Percentiles rank a stretch among this genome's conserved stretches.
Conservation (phyloP, 2,113 vertebrate species). For the Hemiscyllium ocellatum region DNA sequence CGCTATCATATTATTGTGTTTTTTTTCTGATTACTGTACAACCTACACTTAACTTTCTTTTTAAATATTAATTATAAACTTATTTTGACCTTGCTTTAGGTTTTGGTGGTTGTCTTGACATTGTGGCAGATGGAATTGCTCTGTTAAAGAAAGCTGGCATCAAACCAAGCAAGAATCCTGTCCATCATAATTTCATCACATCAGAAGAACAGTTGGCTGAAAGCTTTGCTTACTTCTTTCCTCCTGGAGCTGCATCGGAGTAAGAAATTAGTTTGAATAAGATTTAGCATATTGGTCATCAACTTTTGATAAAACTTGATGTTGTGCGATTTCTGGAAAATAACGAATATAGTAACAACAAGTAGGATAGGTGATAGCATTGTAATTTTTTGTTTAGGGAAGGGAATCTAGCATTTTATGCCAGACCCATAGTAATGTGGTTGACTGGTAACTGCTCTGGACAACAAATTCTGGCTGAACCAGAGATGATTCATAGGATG, state of each 20-base stretch:
- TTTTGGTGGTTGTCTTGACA: conserved; percentile 71
- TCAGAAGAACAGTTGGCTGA: conserved; percentile 60
- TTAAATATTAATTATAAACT: not conserved
- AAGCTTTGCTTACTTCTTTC: conserved; percentile 74
- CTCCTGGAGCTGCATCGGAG: conserved; percentile 71
- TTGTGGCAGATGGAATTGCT: conserved; percentile 63
- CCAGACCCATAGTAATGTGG: no score
- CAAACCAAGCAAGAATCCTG: conserved; percentile 51
- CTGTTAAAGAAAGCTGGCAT: conserved; percentile 64
- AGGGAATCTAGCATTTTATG: no score
- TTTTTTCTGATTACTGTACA: not conserved
- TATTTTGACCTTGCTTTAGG: conserved; percentile 47
- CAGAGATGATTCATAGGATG: no score
- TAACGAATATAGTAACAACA: not conserved
- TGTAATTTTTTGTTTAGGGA: no score
- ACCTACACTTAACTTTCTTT: not conserved
- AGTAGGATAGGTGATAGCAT: no score
- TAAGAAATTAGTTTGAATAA: conserved; percentile 48
- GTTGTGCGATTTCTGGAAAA: not conserved
- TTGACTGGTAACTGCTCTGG: no score
- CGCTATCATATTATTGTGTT: not conserved
- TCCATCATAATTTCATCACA: conserved; percentile 66
- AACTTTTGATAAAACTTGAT: not conserved
- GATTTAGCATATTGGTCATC: not conserved
- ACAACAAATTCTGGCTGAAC: no score